Evolutionary conservation across 2,797 vertebrate genomes (phyloP).

Genomic region (Betta splendens): DNA sequence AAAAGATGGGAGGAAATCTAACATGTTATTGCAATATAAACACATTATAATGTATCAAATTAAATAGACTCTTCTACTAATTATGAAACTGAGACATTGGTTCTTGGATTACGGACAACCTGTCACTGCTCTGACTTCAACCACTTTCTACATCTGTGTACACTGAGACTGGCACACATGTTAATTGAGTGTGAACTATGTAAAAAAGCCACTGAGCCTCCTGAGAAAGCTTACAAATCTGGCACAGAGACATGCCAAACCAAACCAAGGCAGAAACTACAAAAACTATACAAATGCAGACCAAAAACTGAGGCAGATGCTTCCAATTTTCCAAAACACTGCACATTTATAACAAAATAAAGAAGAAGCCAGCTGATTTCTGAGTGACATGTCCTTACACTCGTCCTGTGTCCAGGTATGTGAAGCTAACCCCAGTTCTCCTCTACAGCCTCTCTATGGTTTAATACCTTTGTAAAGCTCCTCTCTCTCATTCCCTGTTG

Average conservation of each 20-base stretch:
- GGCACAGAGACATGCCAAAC: constrained; percentile 31
- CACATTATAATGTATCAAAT: constrained; percentile 11
- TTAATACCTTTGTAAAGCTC: constrained; percentile 24
- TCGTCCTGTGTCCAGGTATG: constrained; percentile 9
- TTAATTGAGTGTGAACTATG: constrained; percentile 54
- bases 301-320: constrained; percentile 9
- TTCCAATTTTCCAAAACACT: constrained; percentile 31
- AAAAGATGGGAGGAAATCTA: no score
- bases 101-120: constrained; percentile 37
- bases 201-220: constrained; percentile 43
- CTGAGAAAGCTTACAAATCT: constrained; percentile 49
- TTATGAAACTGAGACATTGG: constrained; percentile 2
- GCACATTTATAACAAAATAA: constrained; percentile 12
- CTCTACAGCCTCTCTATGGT: constrained; percentile 21
- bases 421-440: constrained; percentile 23
- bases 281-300: constrained; percentile 19
- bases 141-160: constrained; percentile 4
- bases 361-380: constrained; percentile 48
- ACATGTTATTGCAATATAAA: constrained; percentile 14
- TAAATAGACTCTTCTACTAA: constrained; percentile 21
- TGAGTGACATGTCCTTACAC: constrained; percentile 44
- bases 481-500: constrained; percentile 33
- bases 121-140: constrained; percentile 26
- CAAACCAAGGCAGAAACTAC: constrained; percentile 41
- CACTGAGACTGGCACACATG: constrained; percentile 22